Conservation (phyloP, 2,888 invertebrate genomes). For the Athripsodes cinereus region DNA sequence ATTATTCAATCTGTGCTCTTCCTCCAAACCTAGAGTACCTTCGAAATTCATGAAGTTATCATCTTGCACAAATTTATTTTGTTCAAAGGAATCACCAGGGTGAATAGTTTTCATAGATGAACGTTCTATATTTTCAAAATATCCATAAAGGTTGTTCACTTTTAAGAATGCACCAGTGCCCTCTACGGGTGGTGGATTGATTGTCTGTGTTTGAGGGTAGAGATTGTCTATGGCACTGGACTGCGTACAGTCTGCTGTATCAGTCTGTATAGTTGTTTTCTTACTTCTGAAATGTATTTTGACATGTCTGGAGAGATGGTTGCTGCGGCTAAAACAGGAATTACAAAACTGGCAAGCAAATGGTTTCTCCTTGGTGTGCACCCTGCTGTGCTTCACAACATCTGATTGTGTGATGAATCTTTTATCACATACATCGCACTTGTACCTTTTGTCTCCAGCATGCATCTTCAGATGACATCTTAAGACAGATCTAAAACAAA, state of each 20-base stretch:
- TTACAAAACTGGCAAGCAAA: conserved; percentile 24
- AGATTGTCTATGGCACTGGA: neutral
- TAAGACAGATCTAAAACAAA: conserved; percentile 23
- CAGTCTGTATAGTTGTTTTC: conserved; percentile 2
- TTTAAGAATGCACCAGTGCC: neutral
- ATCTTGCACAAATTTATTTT: neutral
- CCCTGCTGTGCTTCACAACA: conserved; percentile 23
- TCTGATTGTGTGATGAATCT: conserved; percentile 25
- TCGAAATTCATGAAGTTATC: conserved; percentile 5
- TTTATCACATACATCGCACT: conserved; percentile 23
- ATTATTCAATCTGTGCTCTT: conserved; percentile 11
- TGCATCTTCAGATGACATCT: conserved; percentile 23
- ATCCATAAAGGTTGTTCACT: neutral
- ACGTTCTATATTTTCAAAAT: neutral
- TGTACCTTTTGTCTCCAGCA: conserved; percentile 21
- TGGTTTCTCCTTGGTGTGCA: conserved; percentile 23
- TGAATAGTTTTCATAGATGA: neutral
- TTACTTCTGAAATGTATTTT: conserved; percentile 25
- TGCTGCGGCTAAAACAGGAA: conserved; percentile 25
- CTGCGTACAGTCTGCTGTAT: conserved; percentile 5
- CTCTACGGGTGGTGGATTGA: neutral
- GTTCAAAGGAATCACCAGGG: neutral
- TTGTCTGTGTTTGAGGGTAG: neutral
- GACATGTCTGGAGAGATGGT: conserved; percentile 24
- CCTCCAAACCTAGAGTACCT: neutral